Percentiles rank a stretch among this genome's conserved stretches.
Evolutionary conservation across 2,888 invertebrate species (phyloP).

Genomic region (Thecocarcelia acutangulata): DNA sequence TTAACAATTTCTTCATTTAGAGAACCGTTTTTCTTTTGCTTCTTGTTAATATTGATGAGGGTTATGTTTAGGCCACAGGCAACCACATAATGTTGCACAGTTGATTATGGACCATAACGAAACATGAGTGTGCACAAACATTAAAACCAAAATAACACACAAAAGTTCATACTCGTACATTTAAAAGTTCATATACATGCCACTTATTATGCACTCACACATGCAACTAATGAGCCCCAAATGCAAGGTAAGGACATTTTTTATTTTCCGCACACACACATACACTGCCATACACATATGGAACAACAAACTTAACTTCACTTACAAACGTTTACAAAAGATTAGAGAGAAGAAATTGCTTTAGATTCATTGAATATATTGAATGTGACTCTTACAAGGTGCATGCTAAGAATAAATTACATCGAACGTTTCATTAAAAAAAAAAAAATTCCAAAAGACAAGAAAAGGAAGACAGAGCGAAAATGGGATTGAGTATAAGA

Average conservation of each 20-base stretch:
- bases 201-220: slow-evolving; percentile 20
- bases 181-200: slow-evolving; percentile 30
- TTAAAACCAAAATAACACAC: background rate
- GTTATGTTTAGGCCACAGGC: slow-evolving; percentile 59
- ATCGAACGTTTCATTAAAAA: background rate
- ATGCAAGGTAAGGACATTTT: slow-evolving; percentile 63
- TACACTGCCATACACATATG: slow-evolving; percentile 24
- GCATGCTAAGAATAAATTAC: slow-evolving; percentile 27
- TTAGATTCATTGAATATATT: slow-evolving; percentile 50
- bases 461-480: too few species aligned
- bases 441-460: background rate
- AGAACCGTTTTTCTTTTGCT: background rate
- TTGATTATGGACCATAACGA: slow-evolving; percentile 52
- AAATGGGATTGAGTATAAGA: too few species aligned
- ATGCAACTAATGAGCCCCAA: slow-evolving; percentile 61
- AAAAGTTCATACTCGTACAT: background rate
- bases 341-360: slow-evolving; percentile 22
- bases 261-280: slow-evolving; percentile 24
- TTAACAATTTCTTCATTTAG: slow-evolving; percentile 13
- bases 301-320: background rate
- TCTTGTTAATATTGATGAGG: slow-evolving; percentile 52
- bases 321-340: slow-evolving; percentile 9
- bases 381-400: slow-evolving; percentile 30
- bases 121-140: slow-evolving; percentile 5
- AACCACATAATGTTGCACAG: slow-evolving; percentile 45